phyloP scores from a whole-genome alignment of 1,140 invertebrate species.

The Pseudobourletiella spinata region DNA sequence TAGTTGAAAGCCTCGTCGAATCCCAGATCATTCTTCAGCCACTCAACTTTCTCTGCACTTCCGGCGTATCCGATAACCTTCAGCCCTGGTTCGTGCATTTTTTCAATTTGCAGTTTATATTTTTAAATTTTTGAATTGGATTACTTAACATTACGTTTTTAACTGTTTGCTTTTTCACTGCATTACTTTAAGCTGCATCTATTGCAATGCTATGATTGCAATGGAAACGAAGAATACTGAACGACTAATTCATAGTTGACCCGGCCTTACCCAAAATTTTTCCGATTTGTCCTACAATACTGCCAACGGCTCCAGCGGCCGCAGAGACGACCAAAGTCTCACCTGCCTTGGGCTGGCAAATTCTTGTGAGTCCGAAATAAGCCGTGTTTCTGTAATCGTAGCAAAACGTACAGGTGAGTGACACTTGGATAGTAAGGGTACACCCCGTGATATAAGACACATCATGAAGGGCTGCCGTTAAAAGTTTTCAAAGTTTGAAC shows the following conservation, averaged over 20 bases:
- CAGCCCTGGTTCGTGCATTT: slow-evolving; percentile 46
- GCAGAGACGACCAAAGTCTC: slow-evolving; percentile 48
- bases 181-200: not conserved
- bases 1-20: slow-evolving; percentile 64
- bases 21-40: slow-evolving; percentile 55
- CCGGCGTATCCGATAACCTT: slow-evolving; percentile 62
- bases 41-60: slow-evolving; percentile 57
- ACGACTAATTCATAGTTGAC: not conserved
- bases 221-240: too few relatives aligned
- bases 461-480: too few relatives aligned
- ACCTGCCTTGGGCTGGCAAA: slow-evolving; percentile 56
- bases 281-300: slow-evolving; percentile 61
- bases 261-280: slow-evolving; percentile 50
- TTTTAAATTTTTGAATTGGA: too few relatives aligned
- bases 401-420: not conserved
- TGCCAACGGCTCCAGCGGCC: slow-evolving; percentile 50
- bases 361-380: slow-evolving; percentile 59
- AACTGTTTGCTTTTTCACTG: too few relatives aligned
- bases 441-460: too few relatives aligned
- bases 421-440: not conserved
- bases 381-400: slow-evolving; percentile 46
- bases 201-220: too few relatives aligned
- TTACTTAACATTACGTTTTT: too few relatives aligned
- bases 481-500: too few relatives aligned
- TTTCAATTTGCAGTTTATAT: not conserved